Conservation (phyloP, 1,140 invertebrate species). For the Chrysomallon squamiferum region DNA sequence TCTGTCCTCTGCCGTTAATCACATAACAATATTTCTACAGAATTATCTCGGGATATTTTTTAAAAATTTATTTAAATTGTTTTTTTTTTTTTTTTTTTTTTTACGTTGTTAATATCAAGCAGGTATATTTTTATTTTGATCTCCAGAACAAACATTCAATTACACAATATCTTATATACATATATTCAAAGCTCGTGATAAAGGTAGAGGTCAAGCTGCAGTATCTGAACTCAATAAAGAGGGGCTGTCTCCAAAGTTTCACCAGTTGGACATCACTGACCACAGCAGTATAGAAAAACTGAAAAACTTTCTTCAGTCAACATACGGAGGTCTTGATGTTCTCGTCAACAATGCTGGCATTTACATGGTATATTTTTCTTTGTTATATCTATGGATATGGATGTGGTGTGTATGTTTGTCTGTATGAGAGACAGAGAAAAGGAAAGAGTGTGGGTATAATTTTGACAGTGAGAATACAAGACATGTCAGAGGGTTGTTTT, state of each 20-base stretch:
- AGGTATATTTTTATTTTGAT: no score
- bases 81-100: no score
- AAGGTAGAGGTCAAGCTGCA: slow-evolving; percentile 67
- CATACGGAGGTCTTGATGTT: slow-evolving; percentile 79
- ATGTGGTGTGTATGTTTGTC: background rate
- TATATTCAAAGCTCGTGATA: slow-evolving; percentile 67
- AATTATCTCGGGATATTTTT: no score
- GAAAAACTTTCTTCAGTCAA: slow-evolving; percentile 69
- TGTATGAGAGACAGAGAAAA: background rate
- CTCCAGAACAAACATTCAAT: no score
- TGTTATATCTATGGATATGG: no score
- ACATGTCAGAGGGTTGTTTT: background rate
- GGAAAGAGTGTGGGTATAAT: background rate
- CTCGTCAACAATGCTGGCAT: slow-evolving; percentile 87
- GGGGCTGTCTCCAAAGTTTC: slow-evolving; percentile 70
- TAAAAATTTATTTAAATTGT: no score
- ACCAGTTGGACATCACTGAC: slow-evolving; percentile 75
- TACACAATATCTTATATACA: no score
- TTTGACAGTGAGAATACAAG: background rate
- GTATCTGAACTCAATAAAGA: slow-evolving; percentile 66
- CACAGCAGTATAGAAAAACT: slow-evolving; percentile 69
- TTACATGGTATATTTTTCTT: slow-evolving; percentile 67
- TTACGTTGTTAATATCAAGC: no score
- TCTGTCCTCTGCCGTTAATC: no score
- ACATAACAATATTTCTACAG: no score